Evolutionary conservation across 2,113 vertebrate species (phyloP), one percentile per base, ranked within the genome.

Genomic region (Percina caprodes): DNA sequence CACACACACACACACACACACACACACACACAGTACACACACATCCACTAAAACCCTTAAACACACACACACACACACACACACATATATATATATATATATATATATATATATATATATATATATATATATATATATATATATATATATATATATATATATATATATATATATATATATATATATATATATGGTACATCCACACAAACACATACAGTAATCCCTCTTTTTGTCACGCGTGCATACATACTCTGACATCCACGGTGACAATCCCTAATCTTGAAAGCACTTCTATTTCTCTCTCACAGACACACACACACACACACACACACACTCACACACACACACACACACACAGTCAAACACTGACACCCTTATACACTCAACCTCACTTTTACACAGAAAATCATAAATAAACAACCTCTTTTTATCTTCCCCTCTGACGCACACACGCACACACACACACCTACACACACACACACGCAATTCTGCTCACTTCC

Each of bases 371-470:
- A 68, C 65, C 39, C 49, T 73, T 69, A n/a, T 30, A 30, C 62
- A 39, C 76, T 60, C 71, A 78, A 69, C 52, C 51, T 63, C 71
- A 73, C 72, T 73, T 86, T 73, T 74, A 71, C 69, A 67, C 42
- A 23, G 48, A 73, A 70, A 74, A 77, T 39, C 73, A 79, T n/a
- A 73, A 79, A 84, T 58, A 86, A 78, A 78, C 73, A 83, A 75
- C 19, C 69, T 70, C 60, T 65, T 16, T 77, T 11, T 14, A 60
- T 84, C 61, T 35, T 24, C 42, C 18, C 33, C 9, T 48, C 69
- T 69, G 51, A 70, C 59, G 21, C 21, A 54, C 52, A 54, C 62
- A 24, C 66, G 63, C 65, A 48, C 48, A 73, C 62, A 35, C 65
- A 71, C 75, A 54, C 12, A 70, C 46, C 54, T 23, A 62, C 21